Conservation (phyloP, 2,888 invertebrate species). For the Rugalucina vietnamica region DNA sequence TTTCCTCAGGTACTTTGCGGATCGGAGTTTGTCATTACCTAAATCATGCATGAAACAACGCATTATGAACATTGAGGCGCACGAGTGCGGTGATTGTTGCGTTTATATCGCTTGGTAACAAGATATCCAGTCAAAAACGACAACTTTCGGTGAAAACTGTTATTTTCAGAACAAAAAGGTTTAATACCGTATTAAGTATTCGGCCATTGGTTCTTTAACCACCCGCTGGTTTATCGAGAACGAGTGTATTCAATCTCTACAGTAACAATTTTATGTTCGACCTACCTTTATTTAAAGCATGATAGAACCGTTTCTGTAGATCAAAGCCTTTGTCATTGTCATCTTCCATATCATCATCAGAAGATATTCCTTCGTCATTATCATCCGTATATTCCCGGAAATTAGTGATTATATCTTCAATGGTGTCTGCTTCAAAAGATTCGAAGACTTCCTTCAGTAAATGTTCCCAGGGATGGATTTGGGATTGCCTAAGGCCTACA, state of each 20-base stretch:
- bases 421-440: not conserved
- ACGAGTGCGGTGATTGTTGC: too few relatives aligned
- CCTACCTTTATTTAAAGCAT: not conserved
- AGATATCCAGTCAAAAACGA: too few relatives aligned
- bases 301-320: not conserved
- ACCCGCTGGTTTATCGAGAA: too few relatives aligned
- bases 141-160: too few relatives aligned
- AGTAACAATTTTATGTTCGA: too few relatives aligned
- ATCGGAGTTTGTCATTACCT: slow-evolving; percentile 16
- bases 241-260: too few relatives aligned
- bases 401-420: not conserved
- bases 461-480: not conserved
- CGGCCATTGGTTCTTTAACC: too few relatives aligned
- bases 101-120: too few relatives aligned
- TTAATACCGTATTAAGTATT: too few relatives aligned
- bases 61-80: too few relatives aligned
- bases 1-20: not conserved
- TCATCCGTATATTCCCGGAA: not conserved
- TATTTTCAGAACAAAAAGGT: too few relatives aligned
- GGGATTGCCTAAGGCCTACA: not conserved
- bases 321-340: not conserved
- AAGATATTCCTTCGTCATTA: not conserved
- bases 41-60: too few relatives aligned
- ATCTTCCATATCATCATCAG: not conserved
- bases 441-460: not conserved